Evolutionary conservation across 2,113 vertebrate species (phyloP).

Genomic region (Alaudala cheleensis): DNA sequence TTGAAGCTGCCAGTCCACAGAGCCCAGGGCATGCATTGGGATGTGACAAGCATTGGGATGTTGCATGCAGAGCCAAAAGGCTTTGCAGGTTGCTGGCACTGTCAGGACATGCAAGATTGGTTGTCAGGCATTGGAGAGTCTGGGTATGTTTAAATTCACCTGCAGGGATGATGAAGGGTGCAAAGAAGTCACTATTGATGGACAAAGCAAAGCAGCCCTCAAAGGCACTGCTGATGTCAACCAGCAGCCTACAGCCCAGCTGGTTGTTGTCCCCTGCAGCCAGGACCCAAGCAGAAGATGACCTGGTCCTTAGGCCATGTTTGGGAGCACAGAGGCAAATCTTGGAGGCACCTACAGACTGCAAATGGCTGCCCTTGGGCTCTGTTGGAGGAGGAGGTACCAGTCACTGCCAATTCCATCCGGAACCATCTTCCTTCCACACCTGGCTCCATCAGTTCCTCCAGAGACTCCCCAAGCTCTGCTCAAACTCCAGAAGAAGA

Average conservation of each 20-base stretch:
- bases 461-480: neutral
- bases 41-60: neutral
- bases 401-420: neutral
- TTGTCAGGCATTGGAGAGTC: neutral
- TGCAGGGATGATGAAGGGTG: neutral
- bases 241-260: neutral
- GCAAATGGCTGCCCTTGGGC: neutral
- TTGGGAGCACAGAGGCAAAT: neutral
- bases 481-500: neutral
- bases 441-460: neutral
- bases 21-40: fast-evolving
- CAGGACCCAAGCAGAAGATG: neutral
- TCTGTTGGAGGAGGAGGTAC: neutral
- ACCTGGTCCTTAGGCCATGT: neutral
- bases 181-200: neutral
- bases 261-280: neutral
- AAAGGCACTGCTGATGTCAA: neutral
- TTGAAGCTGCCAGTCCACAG: neutral
- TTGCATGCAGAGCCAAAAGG: neutral
- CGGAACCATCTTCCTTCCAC: neutral
- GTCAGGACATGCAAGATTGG: neutral
- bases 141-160: neutral
- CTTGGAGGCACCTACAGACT: neutral
- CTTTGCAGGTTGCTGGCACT: neutral
- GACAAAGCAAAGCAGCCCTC: neutral